These are phyloP conservation scores for Lepidothrix coronata DNA, from an alignment of 2,113 vertebrate species.

Conservation along the genomic window DNA sequence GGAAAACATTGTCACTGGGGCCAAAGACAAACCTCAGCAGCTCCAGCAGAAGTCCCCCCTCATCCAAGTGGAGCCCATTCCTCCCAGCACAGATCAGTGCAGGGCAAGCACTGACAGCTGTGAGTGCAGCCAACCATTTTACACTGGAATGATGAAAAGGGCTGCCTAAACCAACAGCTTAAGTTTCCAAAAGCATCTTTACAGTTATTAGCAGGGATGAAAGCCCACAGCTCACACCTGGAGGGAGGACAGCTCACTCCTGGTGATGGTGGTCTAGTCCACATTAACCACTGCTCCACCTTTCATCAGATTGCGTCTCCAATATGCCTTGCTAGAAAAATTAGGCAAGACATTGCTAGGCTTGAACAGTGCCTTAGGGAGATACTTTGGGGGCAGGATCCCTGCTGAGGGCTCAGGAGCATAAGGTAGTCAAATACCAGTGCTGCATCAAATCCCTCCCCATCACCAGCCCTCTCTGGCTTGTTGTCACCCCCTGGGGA, in stretches of 20 bases:
- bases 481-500: background rate
- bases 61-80: background rate
- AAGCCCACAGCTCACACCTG: background rate
- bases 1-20: background rate
- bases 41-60: background rate
- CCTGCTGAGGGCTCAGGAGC: background rate
- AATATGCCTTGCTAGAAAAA: background rate
- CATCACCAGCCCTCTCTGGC: background rate
- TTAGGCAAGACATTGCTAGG: background rate
- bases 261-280: background rate
- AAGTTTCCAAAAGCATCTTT: background rate
- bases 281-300: background rate
- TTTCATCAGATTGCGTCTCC: background rate
- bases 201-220: background rate
- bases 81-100: background rate
- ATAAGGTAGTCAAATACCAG: fast-evolving
- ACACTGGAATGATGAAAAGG: background rate
- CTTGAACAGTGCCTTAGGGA: background rate
- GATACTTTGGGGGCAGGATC: background rate
- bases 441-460: background rate
- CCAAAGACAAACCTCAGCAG: background rate
- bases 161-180: background rate
- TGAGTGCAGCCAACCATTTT: background rate
- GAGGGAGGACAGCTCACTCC: background rate
- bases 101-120: background rate